A percentile compares a stretch with the other conserved stretches of the same genome.
Conservation (phyloP, 2,888 invertebrate species). For the Amiota mariae region DNA sequence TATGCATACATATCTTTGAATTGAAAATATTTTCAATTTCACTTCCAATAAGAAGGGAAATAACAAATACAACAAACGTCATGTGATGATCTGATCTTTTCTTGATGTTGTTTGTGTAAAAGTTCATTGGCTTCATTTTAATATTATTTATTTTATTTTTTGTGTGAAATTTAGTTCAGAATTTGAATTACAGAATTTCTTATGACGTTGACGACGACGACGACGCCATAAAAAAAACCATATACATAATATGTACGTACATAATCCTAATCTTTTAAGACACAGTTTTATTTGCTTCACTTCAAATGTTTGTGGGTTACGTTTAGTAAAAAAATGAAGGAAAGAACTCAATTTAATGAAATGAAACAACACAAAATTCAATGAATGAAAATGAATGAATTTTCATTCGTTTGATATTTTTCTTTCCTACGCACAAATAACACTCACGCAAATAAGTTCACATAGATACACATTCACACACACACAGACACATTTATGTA, state of each 20-base stretch:
- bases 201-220: background rate
- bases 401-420: background rate
- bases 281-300: no score
- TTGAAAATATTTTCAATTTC: constrained; percentile 39
- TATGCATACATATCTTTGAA: constrained; percentile 1
- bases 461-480: background rate
- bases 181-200: constrained; percentile 14
- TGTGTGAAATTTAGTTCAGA: background rate
- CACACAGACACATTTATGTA: background rate
- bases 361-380: constrained; percentile 16
- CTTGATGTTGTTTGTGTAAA: constrained; percentile 35
- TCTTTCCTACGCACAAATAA: constrained; percentile 9
- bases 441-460: constrained; percentile 14
- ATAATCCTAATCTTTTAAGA: no score
- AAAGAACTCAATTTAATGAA: background rate
- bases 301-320: background rate
- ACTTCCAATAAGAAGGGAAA: constrained; percentile 37
- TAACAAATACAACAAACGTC: constrained; percentile 23
- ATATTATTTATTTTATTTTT: background rate
- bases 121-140: constrained; percentile 5
- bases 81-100: constrained; percentile 7
- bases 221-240: background rate
- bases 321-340: background rate
- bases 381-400: constrained; percentile 29
- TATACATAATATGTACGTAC: no score